These are phyloP conservation scores for Nephrocerus scutellatus DNA, from an alignment of 2,888 invertebrate species.

Conservation along the genomic window DNA sequence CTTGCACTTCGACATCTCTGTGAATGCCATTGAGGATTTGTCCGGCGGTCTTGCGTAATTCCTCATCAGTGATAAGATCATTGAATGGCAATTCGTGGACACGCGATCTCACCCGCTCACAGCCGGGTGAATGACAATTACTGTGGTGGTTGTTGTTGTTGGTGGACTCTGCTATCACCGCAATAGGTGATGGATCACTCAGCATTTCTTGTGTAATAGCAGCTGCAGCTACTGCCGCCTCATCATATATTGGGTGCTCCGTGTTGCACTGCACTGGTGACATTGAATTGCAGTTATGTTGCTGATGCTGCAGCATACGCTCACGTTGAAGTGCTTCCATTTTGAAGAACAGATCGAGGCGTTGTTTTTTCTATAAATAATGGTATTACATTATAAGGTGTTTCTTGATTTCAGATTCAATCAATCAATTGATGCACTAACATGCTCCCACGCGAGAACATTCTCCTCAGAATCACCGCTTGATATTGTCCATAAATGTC, in stretches of 20 bases:
- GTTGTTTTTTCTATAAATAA: slow-evolving; percentile 51
- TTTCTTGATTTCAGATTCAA: background rate
- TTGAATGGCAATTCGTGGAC: slow-evolving; percentile 32
- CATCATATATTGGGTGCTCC: slow-evolving; percentile 35
- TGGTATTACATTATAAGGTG: no score
- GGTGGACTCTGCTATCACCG: no score
- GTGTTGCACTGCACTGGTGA: slow-evolving; percentile 25
- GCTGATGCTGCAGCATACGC: slow-evolving; percentile 38
- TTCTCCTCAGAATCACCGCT: slow-evolving; percentile 55
- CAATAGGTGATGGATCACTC: slow-evolving; percentile 18
- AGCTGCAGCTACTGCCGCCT: slow-evolving; percentile 44
- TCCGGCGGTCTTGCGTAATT: slow-evolving; percentile 53
- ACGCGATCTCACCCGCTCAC: no score
- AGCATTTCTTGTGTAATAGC: slow-evolving; percentile 41
- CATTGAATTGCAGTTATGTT: slow-evolving; percentile 29
- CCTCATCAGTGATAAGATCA: slow-evolving; percentile 40
- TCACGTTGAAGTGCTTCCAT: slow-evolving; percentile 46
- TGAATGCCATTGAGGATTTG: slow-evolving; percentile 56
- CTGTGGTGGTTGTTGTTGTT: slow-evolving; percentile 10
- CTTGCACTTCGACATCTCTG: slow-evolving; percentile 56
- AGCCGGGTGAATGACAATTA: no score
- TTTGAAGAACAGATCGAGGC: slow-evolving; percentile 52
- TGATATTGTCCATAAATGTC: slow-evolving; percentile 83
- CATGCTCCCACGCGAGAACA: slow-evolving; percentile 54
- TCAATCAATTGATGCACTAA: slow-evolving; percentile 34